phyloP scores from a whole-genome alignment of 1,140 invertebrate species.

The Acyrthosiphon pisum region DNA sequence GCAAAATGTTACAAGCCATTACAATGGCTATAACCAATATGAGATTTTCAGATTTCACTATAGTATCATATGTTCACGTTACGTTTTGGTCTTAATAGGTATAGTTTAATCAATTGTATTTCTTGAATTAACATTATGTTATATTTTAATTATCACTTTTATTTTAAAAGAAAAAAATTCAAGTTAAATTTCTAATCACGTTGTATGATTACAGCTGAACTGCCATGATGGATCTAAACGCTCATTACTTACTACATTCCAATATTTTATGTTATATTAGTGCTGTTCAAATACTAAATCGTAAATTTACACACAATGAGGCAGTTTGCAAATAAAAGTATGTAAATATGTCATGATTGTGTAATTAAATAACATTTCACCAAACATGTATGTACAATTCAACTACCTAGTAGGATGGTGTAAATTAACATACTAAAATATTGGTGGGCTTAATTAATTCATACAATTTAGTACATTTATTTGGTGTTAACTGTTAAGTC shows the following conservation, averaged over 20 bases:
- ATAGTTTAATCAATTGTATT: too few species aligned
- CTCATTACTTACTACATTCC: background rate
- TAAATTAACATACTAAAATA: background rate
- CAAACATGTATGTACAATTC: background rate
- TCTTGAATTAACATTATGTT: too few species aligned
- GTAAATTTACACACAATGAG: background rate
- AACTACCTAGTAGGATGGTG: background rate
- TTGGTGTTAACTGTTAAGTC: background rate
- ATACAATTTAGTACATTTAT: background rate
- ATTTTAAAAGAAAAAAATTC: background rate
- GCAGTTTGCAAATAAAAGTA: conserved; percentile 3
- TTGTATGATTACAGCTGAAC: background rate
- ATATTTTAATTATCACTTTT: background rate
- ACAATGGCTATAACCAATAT: background rate
- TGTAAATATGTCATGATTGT: background rate
- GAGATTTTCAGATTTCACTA: background rate
- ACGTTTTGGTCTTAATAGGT: background rate
- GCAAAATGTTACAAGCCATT: background rate
- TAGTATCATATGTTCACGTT: background rate
- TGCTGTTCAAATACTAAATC: background rate
- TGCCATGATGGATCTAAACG: background rate
- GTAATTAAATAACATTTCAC: background rate
- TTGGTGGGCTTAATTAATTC: background rate
- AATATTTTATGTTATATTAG: background rate
- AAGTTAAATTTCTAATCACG: background rate